Conservation (phyloP, 2,113 vertebrate genomes). For the Castor canadensis region DNA sequence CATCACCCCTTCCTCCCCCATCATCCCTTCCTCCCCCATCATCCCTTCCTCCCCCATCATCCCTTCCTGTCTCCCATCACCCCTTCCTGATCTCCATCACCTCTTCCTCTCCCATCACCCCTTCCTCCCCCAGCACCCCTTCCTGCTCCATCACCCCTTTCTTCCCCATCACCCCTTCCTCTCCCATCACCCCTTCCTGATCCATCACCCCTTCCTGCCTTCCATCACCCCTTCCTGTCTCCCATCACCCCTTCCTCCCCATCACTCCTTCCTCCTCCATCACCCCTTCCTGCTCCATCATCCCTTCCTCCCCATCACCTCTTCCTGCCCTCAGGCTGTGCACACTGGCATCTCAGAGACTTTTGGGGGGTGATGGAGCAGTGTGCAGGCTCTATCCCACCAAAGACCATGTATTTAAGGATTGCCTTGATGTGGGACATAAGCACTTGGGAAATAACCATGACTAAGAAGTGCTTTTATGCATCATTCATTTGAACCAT, state of each 20-base stretch:
- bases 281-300: not conserved
- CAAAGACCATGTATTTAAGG: not conserved
- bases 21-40: no score
- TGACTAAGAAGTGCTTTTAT: not conserved
- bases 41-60: no score
- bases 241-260: not conserved
- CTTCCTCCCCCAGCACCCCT: not conserved
- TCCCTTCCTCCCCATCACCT: not conserved
- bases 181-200: no score
- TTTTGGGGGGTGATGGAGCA: not conserved
- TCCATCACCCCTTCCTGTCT: no score
- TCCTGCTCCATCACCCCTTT: not conserved
- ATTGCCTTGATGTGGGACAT: no score
- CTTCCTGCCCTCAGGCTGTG: not conserved
- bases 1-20: no score
- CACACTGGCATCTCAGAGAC: not conserved
- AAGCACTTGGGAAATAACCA: not conserved
- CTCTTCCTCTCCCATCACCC: no score
- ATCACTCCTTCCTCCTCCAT: not conserved
- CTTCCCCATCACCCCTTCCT: not conserved
- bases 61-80: no score
- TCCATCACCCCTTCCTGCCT: no score
- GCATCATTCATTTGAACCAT: not conserved
- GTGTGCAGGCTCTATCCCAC: not conserved
- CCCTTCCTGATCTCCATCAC: not conserved